A percentile compares a stretch with the other conserved stretches of the same genome.
Conservation (phyloP, 2,797 vertebrate genomes). For the Cyclopterus lumpus region DNA sequence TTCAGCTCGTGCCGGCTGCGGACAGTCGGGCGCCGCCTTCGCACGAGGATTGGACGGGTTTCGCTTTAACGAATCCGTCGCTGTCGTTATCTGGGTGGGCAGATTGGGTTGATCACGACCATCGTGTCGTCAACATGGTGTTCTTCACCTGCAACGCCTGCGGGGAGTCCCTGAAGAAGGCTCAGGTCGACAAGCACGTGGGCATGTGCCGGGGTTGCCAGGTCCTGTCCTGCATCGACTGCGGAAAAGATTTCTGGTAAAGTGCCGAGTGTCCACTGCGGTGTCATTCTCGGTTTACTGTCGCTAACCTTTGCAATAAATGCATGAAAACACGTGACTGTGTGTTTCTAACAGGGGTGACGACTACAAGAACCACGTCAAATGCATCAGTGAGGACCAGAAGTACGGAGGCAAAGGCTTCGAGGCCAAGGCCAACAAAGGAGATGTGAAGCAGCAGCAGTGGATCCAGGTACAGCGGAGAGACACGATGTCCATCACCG, state of each 20-base stretch:
- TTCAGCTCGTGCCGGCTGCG: neutral
- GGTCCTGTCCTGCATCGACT: constrained; percentile 96
- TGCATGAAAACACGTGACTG: neutral
- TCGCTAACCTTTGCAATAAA: neutral
- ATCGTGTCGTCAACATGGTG: constrained; percentile 83
- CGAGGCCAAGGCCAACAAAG: constrained; percentile 92
- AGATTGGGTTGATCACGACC: neutral
- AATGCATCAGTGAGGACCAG: constrained; percentile 93
- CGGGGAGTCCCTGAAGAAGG: constrained; percentile 95
- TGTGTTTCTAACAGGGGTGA: constrained; percentile 84
- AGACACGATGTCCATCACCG: fast-evolving
- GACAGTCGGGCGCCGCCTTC: too few relatives aligned
- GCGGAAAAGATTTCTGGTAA: constrained; percentile 97
- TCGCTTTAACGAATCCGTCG: neutral
- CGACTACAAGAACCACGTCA: constrained; percentile 90
- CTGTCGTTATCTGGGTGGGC: neutral
- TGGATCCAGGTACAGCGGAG: constrained; percentile 90
- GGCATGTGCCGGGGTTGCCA: constrained; percentile 86
- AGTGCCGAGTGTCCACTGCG: neutral
- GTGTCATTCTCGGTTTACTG: neutral
- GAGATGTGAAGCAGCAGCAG: constrained; percentile 93
- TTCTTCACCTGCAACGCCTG: constrained; percentile 94
- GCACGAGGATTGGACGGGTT: too few relatives aligned
- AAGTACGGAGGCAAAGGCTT: constrained; percentile 95
- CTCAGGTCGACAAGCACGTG: constrained; percentile 93